A percentile compares a stretch with the other conserved stretches of the same genome.
These are phyloP conservation scores for Pangasius larnaudii DNA, from an alignment of 2,797 vertebrate species.

Conservation along the genomic window DNA sequence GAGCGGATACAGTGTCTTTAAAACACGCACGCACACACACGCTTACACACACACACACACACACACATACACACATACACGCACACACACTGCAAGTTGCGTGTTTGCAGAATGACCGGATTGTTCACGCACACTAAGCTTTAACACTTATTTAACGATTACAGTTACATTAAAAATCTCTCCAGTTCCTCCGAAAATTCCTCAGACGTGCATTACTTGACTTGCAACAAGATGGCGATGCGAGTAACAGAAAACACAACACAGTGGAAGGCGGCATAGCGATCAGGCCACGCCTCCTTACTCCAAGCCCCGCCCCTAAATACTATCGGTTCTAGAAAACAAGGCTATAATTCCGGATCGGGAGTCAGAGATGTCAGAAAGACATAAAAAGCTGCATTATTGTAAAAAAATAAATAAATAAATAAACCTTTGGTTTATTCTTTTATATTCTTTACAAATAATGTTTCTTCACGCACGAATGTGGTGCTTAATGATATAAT, in stretches of 20 bases:
- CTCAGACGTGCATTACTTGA: conserved; percentile 81
- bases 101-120: neutral
- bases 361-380: neutral
- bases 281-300: conserved; percentile 68
- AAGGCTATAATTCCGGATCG: neutral
- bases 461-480: too few relatives aligned
- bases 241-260: conserved; percentile 94
- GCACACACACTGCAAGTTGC: neutral
- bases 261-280: conserved; percentile 84
- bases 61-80: neutral
- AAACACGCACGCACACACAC: neutral
- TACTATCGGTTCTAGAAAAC: conserved; percentile 64
- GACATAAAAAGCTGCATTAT: neutral
- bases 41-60: neutral
- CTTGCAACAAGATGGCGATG: conserved; percentile 98
- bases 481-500: too few relatives aligned
- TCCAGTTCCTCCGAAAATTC: conserved; percentile 73
- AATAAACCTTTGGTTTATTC: neutral
- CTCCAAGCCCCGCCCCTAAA: conserved; percentile 67
- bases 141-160: neutral
- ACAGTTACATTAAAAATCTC: conserved; percentile 38
- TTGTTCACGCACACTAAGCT: neutral
- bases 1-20: conserved; percentile 29
- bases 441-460: neutral
- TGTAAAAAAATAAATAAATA: neutral